Conservation (phyloP, 2,888 invertebrate species). For the Aporophyla lueneburgensis region DNA sequence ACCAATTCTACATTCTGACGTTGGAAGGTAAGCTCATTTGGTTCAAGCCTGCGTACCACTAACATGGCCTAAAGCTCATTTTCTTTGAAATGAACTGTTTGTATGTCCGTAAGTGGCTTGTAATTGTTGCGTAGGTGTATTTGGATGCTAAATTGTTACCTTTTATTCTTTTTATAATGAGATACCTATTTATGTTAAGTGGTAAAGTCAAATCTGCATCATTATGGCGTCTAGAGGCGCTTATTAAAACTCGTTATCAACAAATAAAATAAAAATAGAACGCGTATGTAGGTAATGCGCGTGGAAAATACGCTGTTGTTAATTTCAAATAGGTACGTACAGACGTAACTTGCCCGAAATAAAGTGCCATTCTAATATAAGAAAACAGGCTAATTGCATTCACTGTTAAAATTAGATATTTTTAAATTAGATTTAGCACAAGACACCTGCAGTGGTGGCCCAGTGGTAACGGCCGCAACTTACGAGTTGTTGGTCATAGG, state of each 20-base stretch:
- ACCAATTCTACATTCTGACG: constrained; percentile 47
- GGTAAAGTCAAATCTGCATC: constrained; percentile 41
- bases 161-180: constrained; percentile 66
- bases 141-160: constrained; percentile 58
- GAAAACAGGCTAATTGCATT: constrained; percentile 29
- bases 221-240: constrained; percentile 31
- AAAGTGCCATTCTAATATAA: constrained; percentile 24
- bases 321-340: constrained; percentile 27
- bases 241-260: constrained; percentile 32
- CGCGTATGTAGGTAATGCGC: constrained; percentile 8
- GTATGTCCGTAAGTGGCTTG: constrained; percentile 71
- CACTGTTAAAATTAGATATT: constrained; percentile 32
- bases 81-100: constrained; percentile 69
- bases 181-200: constrained; percentile 53
- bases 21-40: constrained; percentile 56
- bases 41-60: constrained; percentile 47
- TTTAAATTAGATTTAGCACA: constrained; percentile 3
- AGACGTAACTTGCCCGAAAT: constrained; percentile 32
- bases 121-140: constrained; percentile 75
- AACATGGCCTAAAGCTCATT: constrained; percentile 67
- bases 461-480: too few relatives aligned
- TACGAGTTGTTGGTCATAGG: too few relatives aligned
- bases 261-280: constrained; percentile 42
- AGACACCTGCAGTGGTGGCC: background rate
- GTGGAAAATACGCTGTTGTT: constrained; percentile 37